Evolutionary conservation across 37 sponge, comb jelly and placozoan genomes (phyloP).

Genomic region (Ianthella basta): DNA sequence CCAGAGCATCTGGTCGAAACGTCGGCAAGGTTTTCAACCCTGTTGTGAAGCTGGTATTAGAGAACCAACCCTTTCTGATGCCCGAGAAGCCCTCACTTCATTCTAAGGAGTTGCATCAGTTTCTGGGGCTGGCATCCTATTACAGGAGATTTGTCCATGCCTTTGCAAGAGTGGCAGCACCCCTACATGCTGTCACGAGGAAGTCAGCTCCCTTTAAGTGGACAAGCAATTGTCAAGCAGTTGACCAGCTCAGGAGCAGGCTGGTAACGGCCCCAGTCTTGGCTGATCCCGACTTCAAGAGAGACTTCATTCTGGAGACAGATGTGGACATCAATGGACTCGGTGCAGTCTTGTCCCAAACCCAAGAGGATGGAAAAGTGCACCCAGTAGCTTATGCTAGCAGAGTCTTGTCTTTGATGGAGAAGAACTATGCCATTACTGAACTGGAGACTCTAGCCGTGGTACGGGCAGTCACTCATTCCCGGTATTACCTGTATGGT

Average conservation of each 20-base stretch:
- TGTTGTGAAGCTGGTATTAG: too few species aligned
- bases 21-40: too few species aligned
- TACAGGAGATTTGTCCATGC: too few species aligned
- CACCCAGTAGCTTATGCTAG: conserved; percentile 34
- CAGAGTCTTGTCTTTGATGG: conserved; percentile 10
- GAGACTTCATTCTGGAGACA: conserved; percentile 37
- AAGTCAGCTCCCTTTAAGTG: neutral
- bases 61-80: too few species aligned
- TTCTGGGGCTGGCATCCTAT: conserved; percentile 36
- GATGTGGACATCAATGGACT: conserved; percentile 33
- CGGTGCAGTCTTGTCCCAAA: conserved; percentile 37
- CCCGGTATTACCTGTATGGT: conserved; percentile 12
- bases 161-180: neutral
- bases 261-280: neutral
- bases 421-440: conserved; percentile 42
- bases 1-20: too few species aligned
- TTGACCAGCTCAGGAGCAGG: neutral
- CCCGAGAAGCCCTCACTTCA: too few species aligned
- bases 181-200: neutral
- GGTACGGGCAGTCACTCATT: conserved; percentile 45
- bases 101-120: conserved; percentile 5
- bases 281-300: conserved; percentile 23
- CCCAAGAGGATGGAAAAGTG: conserved; percentile 12
- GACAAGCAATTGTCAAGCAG: neutral
- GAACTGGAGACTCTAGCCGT: conserved; percentile 39